phyloP scores from a whole-genome alignment of 2,888 invertebrate species.

The Epistrophe grossulariae region DNA sequence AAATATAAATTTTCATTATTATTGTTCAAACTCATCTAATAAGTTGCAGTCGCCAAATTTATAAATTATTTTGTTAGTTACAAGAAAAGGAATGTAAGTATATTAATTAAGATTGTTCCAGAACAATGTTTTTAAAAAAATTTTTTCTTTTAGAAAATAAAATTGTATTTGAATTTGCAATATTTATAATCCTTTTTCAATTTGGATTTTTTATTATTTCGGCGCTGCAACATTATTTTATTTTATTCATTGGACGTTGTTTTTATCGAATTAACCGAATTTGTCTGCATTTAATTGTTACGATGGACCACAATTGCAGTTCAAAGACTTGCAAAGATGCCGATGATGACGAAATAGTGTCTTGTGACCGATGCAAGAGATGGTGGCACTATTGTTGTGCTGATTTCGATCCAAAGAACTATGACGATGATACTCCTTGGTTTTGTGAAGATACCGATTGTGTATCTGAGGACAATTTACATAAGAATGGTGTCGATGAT shows the following conservation, averaged over 20 bases:
- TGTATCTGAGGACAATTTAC: neutral
- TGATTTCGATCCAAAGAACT: conserved; percentile 29
- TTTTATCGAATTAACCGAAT: neutral
- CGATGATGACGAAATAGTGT: conserved; percentile 7
- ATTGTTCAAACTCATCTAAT: too few species aligned
- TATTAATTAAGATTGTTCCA: too few species aligned
- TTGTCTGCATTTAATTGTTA: neutral
- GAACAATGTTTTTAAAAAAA: too few species aligned
- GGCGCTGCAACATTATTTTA: conserved; percentile 34
- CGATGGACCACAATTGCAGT: conserved; percentile 21
- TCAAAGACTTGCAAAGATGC: neutral
- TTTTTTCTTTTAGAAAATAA: neutral
- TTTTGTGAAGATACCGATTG: neutral
- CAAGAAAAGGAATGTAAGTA: too few species aligned
- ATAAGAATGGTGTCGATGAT: neutral
- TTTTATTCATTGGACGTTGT: conserved; percentile 14
- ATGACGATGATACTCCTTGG: conserved; percentile 21
- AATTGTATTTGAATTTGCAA: neutral
- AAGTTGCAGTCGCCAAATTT: too few species aligned
- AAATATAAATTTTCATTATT: too few species aligned
- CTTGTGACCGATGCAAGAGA: conserved; percentile 29
- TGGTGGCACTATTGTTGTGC: conserved; percentile 51
- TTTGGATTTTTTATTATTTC: neutral
- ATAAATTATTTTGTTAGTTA: too few species aligned
- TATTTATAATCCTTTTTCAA: neutral